A percentile compares a stretch with the other conserved stretches of the same genome.
Evolutionary conservation across 53 echinoderm and acorn worm genomes (phyloP).

Genomic region (Arbacia lixula): DNA sequence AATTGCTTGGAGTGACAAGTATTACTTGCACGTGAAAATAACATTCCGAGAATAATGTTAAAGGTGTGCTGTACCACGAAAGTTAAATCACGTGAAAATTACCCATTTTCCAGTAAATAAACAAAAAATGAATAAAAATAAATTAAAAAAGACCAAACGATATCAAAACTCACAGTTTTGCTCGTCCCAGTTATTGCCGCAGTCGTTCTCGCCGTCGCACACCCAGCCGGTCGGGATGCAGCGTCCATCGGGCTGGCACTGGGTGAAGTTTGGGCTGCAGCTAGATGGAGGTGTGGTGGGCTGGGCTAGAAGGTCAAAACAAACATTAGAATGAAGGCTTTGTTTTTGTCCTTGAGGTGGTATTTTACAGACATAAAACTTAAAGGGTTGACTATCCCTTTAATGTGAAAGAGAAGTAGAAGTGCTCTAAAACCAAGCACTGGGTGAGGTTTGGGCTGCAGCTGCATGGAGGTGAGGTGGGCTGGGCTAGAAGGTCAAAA

Average conservation of each 20-base stretch:
- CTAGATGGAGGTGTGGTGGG: not conserved
- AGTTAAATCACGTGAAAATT: too few relatives aligned
- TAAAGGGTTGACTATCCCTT: too few relatives aligned
- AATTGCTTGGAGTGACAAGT: too few relatives aligned
- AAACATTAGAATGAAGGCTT: too few relatives aligned
- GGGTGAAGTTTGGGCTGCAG: not conserved
- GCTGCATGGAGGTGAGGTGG: not conserved
- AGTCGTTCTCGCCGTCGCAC: constrained; percentile 79
- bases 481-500: not conserved
- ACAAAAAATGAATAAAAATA: not conserved
- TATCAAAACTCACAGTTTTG: constrained; percentile 17
- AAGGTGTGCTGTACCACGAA: too few relatives aligned
- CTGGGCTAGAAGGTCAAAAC: not conserved
- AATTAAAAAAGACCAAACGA: not conserved
- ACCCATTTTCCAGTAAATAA: too few relatives aligned
- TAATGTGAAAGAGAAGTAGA: too few relatives aligned
- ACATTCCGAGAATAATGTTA: too few relatives aligned
- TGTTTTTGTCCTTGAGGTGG: too few relatives aligned
- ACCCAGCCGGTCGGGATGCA: constrained; percentile 69
- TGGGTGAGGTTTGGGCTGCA: not conserved
- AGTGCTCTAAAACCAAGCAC: too few relatives aligned
- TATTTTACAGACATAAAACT: too few relatives aligned
- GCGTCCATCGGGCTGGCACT: constrained; percentile 55
- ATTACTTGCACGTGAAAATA: too few relatives aligned
- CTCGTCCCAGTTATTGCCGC: constrained; percentile 80